Percentiles rank a stretch among this genome's conserved stretches.
Conservation (phyloP, 2,113 vertebrate species). For the Oncorhynchus kisutch region DNA sequence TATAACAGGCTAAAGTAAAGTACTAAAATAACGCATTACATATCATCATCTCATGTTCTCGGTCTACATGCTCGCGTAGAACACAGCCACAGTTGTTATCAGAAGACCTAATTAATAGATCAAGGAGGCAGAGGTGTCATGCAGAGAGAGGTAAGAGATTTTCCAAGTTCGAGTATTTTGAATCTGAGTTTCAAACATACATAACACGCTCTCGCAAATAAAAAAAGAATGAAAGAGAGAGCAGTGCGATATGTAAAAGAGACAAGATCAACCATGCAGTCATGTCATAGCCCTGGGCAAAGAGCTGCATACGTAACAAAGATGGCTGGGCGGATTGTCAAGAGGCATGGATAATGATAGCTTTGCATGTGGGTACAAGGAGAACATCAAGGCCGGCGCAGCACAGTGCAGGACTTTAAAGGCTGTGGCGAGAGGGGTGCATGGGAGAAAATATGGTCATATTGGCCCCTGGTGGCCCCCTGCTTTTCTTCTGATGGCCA, state of each 20-base stretch:
- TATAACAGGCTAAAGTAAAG: not conserved
- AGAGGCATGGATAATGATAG: constrained; percentile 80
- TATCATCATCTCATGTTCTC: not conserved
- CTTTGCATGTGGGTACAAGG: constrained; percentile 76
- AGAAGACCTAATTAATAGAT: constrained; percentile 3
- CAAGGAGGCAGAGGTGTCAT: constrained; percentile 57
- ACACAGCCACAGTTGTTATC: not conserved
- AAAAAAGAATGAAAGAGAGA: constrained; percentile 9
- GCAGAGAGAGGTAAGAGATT: constrained; percentile 55
- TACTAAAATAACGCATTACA: not conserved
- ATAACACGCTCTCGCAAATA: not conserved
- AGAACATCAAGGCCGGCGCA: constrained; percentile 72
- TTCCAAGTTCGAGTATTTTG: constrained; percentile 36
- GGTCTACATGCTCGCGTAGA: not conserved
- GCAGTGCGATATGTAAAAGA: constrained; percentile 73
- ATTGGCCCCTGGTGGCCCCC: constrained; percentile 60
- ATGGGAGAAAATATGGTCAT: constrained; percentile 57
- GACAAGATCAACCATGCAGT: constrained; percentile 75
- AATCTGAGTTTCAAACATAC: constrained; percentile 36
- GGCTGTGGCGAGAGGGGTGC: constrained; percentile 56
- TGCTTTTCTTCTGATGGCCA: constrained; percentile 47
- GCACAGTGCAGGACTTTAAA: constrained; percentile 66
- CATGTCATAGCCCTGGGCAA: constrained; percentile 73
- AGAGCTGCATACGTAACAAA: constrained; percentile 75
- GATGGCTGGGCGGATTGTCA: constrained; percentile 71